Conservation (phyloP, 2,797 vertebrate species). For the Chlorospingus semifuscus region DNA sequence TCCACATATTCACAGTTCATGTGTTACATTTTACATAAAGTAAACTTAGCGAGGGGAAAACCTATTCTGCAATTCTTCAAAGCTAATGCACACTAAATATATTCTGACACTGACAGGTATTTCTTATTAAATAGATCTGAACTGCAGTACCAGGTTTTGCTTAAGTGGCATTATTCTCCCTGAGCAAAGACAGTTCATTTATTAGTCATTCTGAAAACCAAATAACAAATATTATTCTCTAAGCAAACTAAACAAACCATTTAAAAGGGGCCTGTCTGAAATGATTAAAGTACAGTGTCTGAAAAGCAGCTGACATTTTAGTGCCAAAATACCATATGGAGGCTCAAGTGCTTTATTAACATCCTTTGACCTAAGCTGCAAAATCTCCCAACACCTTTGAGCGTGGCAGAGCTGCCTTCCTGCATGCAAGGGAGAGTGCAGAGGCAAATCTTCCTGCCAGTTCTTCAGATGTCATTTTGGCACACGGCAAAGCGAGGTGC, state of each 20-base stretch:
- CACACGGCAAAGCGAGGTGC: neutral
- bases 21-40: constrained; percentile 81
- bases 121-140: constrained; percentile 79
- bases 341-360: constrained; percentile 49
- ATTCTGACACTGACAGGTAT: constrained; percentile 81
- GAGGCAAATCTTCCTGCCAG: constrained; percentile 20
- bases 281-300: constrained; percentile 67
- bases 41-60: constrained; percentile 78
- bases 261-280: constrained; percentile 68
- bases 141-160: constrained; percentile 73
- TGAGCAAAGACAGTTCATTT: constrained; percentile 78
- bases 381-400: constrained; percentile 39
- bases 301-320: constrained; percentile 53
- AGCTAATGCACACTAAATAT: constrained; percentile 76
- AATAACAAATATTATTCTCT: constrained; percentile 75
- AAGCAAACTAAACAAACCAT: constrained; percentile 75
- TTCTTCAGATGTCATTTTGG: constrained; percentile 41
- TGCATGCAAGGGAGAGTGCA: neutral
- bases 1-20: constrained; percentile 76
- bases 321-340: constrained; percentile 65
- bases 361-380: constrained; percentile 34
- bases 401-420: constrained; percentile 1
- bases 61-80: constrained; percentile 78
- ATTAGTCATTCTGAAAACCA: constrained; percentile 79
- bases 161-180: constrained; percentile 80